A percentile compares a stretch with the other conserved stretches of the same genome.
Conservation (phyloP, 2,888 invertebrate species). For the Adineta ricciae region DNA sequence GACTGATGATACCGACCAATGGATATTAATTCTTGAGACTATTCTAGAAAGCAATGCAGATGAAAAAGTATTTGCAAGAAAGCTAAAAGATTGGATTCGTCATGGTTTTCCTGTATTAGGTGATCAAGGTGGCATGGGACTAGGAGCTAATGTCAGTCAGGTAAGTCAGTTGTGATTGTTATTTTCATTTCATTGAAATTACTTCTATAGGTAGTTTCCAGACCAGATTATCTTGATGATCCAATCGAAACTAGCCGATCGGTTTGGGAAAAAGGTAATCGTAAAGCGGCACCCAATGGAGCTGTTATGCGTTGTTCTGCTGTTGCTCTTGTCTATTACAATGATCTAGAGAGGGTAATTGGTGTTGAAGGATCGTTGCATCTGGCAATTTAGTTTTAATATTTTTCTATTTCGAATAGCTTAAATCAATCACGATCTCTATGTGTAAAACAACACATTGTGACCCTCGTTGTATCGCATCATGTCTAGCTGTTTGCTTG, state of each 20-base stretch:
- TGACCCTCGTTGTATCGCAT: constrained; percentile 43
- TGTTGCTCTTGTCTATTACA: neutral
- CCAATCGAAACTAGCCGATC: neutral
- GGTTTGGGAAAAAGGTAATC: neutral
- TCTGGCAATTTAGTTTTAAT: neutral
- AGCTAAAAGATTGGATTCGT: constrained; percentile 44
- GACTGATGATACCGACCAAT: constrained; percentile 49
- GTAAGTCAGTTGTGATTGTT: neutral
- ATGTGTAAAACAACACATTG: constrained; percentile 47
- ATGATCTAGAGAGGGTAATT: neutral
- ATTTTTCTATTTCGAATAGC: neutral
- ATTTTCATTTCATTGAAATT: neutral
- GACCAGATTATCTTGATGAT: neutral
- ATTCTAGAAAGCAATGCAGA: constrained; percentile 51
- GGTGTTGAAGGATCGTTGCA: too few species aligned
- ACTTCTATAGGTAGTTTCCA: neutral
- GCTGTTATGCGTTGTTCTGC: constrained; percentile 8
- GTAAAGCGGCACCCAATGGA: neutral
- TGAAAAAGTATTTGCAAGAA: constrained; percentile 50
- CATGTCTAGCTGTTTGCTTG: neutral
- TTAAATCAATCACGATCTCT: neutral
- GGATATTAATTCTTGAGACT: constrained; percentile 50
- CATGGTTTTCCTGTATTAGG: constrained; percentile 45
- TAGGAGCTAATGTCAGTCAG: neutral
- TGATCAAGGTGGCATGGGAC: constrained; percentile 39